Evolutionary conservation across 2,797 vertebrate genomes (phyloP).

Genomic region (Amblyraja radiata): DNA sequence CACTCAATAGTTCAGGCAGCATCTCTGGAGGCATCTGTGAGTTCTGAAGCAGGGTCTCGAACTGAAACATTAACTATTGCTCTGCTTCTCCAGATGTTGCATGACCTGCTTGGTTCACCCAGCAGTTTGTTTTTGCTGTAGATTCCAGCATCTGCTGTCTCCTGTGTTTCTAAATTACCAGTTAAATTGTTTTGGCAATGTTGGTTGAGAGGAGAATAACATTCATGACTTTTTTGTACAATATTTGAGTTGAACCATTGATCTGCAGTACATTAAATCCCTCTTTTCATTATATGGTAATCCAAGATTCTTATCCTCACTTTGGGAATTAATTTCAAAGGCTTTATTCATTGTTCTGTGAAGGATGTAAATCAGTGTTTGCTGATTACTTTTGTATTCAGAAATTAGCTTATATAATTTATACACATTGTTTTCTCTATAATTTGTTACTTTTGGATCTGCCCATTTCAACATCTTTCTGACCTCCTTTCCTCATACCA

Average conservation of each 20-base stretch:
- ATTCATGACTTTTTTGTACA: not conserved
- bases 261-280: not conserved
- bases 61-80: too few relatives aligned
- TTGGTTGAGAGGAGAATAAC: not conserved
- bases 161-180: not conserved
- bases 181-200: not conserved
- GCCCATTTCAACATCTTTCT: too few relatives aligned
- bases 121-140: too few relatives aligned
- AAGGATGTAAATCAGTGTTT: not conserved
- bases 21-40: too few relatives aligned
- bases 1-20: too few relatives aligned
- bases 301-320: not conserved
- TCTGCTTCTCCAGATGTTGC: too few relatives aligned
- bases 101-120: too few relatives aligned
- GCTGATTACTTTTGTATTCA: not conserved
- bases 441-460: not conserved
- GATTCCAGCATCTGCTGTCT: too few relatives aligned
- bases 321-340: conserved; percentile 18
- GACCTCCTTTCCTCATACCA: too few relatives aligned
- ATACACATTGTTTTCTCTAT: not conserved
- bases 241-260: not conserved
- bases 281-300: conserved; percentile 23
- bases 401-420: not conserved
- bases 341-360: conserved; percentile 11
- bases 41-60: too few relatives aligned